Evolutionary conservation across 2,113 vertebrate species (phyloP), one percentile per base, ranked within the genome.

Genomic region (Amphilophus citrinellus): DNA sequence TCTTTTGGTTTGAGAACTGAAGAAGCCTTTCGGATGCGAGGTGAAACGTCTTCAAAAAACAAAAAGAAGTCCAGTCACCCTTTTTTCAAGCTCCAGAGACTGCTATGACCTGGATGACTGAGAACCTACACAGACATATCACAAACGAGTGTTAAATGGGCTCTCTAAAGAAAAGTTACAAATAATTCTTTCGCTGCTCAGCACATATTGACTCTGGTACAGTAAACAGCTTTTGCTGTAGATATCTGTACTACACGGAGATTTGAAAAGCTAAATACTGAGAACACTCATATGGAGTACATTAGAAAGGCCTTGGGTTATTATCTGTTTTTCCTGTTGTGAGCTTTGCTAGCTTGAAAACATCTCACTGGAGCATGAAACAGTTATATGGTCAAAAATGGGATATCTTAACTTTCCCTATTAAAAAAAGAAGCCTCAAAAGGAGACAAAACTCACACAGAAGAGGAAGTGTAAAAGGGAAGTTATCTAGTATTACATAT

Each of bases 181-280:
- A 30, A 24, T 22, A n/a, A 61, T n/a, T 59, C 24, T 39, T 71
- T 3, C 37, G 47, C 8, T 27, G 30, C 37, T 47, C 73, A 68
- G 76, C n/a, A 18, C 50, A 4, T 56, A 87, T 81, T 79, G 75
- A 85, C 79, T 75, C 50, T 20, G 58, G 27, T 65, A 78, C 56
- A 32, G 58, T 53, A 61, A 65, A 57, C 8, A 50, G 32, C 7
- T 44, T 82, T 35, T 42, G 18, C 80, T 61, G 42, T 27, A 47
- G 71, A 58, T 82, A 10, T 22, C 35, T 4, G 35, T 0, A 22
- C n/a, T 17, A 11, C 24, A 32, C 17, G 65, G 22, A 68, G 22
- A 47, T 68, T 47, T 47, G 22, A 68, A 68, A 18, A 71, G 66
- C 9, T 50, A 10, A 30, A 53, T 71, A 71, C 24, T 32, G 24